These are phyloP conservation scores for Bombyx mandarina DNA, from an alignment of 1,140 invertebrate species.

Conservation along the genomic window DNA sequence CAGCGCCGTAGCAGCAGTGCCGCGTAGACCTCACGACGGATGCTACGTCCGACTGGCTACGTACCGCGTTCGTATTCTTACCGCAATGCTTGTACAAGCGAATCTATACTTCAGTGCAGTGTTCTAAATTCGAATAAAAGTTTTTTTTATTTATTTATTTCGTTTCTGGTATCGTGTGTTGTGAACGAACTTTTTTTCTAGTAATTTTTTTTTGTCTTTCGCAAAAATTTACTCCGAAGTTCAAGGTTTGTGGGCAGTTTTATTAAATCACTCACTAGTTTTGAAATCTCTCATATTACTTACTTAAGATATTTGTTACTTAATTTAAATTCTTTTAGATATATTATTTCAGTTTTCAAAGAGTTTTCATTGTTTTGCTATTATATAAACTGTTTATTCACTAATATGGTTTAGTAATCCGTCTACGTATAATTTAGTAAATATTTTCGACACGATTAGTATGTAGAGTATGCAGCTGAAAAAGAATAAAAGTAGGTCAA, in stretches of 20 bases:
- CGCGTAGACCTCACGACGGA: conserved; percentile 37
- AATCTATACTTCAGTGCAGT: background rate
- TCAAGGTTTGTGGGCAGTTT: too few relatives aligned
- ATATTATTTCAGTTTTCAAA: too few relatives aligned
- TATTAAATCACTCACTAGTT: background rate
- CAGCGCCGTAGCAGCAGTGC: conserved; percentile 40
- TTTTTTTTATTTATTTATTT: conserved; percentile 14
- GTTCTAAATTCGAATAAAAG: conserved; percentile 12
- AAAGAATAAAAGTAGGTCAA: too few relatives aligned
- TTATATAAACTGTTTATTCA: too few relatives aligned
- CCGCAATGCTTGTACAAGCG: conserved; percentile 8
- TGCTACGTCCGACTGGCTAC: conserved; percentile 39
- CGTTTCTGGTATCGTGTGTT: conserved; percentile 6
- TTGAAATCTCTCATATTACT: background rate
- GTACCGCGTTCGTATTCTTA: conserved; percentile 13
- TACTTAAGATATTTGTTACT: background rate
- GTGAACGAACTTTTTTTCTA: conserved; percentile 3
- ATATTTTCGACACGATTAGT: too few relatives aligned
- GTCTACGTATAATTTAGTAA: too few relatives aligned
- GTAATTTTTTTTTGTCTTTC: background rate
- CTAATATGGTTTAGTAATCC: too few relatives aligned
- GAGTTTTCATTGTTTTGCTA: too few relatives aligned
- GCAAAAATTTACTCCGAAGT: too few relatives aligned
- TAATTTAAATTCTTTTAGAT: too few relatives aligned
- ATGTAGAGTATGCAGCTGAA: too few relatives aligned